A percentile compares a stretch with the other conserved stretches of the same genome.
These are phyloP conservation scores for Nineta flava DNA, from an alignment of 2,888 invertebrate species.

Conservation along the genomic window DNA sequence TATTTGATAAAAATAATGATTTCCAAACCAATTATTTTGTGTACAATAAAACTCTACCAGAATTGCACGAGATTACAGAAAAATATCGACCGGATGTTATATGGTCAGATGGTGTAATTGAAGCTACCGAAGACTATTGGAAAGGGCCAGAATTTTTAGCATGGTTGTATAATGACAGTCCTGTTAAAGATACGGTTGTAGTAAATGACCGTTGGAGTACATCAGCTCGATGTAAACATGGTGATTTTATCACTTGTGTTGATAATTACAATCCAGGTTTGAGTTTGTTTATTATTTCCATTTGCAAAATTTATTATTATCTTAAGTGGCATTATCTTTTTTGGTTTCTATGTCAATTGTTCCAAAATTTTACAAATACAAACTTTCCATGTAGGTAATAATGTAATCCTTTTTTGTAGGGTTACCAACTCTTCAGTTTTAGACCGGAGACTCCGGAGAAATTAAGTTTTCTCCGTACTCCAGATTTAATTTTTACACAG, in stretches of 20 bases:
- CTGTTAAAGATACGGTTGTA: conserved; percentile 74
- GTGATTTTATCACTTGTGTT: conserved; percentile 71
- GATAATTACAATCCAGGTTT: conserved; percentile 71
- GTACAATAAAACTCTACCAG: conserved; percentile 56
- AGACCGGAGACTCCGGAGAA: too few species aligned
- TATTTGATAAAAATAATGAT: conserved; percentile 46
- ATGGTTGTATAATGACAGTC: conserved; percentile 89
- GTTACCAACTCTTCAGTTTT: too few species aligned
- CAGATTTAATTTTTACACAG: too few species aligned
- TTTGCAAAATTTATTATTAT: too few species aligned
- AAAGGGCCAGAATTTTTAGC: conserved; percentile 68
- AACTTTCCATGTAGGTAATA: too few species aligned
- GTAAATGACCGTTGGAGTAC: conserved; percentile 91
- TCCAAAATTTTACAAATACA: too few species aligned
- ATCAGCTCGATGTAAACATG: conserved; percentile 65
- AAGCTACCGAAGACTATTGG: conserved; percentile 71
- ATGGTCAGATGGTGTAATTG: conserved; percentile 96
- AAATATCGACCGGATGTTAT: conserved; percentile 59
- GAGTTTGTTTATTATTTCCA: conserved; percentile 3
- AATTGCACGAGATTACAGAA: conserved; percentile 59
- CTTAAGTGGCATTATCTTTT: too few species aligned
- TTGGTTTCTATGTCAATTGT: too few species aligned
- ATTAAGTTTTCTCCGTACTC: too few species aligned
- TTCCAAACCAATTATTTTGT: conserved; percentile 52
- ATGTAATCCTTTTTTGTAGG: too few species aligned